A percentile compares a stretch with the other conserved stretches of the same genome.
Evolutionary conservation across 2,113 vertebrate species (phyloP).

Genomic region (Chaenogobius annularis): DNA sequence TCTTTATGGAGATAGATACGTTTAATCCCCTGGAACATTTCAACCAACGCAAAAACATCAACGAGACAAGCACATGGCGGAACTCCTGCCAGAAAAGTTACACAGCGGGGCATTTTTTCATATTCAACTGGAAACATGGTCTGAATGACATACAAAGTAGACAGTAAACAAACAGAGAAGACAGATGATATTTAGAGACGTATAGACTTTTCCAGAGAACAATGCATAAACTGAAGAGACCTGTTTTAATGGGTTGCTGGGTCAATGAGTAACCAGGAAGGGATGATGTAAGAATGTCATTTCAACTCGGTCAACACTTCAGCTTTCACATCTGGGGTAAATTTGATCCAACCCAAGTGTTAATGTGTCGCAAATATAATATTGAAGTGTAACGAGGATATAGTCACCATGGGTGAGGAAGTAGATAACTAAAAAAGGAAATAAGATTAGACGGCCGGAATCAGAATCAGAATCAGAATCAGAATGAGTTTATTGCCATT

Average conservation of each 20-base stretch:
- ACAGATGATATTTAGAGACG: slow-evolving; percentile 28
- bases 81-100: background rate
- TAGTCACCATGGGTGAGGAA: background rate
- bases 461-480: too few relatives aligned
- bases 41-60: background rate
- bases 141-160: background rate
- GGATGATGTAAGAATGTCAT: background rate
- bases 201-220: slow-evolving; percentile 27
- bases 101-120: background rate
- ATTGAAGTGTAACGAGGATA: background rate
- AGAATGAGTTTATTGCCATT: too few relatives aligned
- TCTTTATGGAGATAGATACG: background rate
- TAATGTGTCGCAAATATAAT: background rate
- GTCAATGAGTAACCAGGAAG: slow-evolving; percentile 37
- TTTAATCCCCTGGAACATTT: background rate
- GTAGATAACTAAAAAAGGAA: background rate
- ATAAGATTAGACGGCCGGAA: background rate
- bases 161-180: slow-evolving; percentile 13
- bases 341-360: background rate
- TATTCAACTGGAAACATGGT: background rate
- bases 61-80: background rate
- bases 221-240: slow-evolving; percentile 34
- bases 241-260: slow-evolving; percentile 19
- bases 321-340: slow-evolving; percentile 18
- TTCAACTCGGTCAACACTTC: slow-evolving; percentile 22